Evolutionary conservation across 2,888 invertebrate species (phyloP), one percentile per base, ranked within the genome.

Genomic region (Diaphora mendica): DNA sequence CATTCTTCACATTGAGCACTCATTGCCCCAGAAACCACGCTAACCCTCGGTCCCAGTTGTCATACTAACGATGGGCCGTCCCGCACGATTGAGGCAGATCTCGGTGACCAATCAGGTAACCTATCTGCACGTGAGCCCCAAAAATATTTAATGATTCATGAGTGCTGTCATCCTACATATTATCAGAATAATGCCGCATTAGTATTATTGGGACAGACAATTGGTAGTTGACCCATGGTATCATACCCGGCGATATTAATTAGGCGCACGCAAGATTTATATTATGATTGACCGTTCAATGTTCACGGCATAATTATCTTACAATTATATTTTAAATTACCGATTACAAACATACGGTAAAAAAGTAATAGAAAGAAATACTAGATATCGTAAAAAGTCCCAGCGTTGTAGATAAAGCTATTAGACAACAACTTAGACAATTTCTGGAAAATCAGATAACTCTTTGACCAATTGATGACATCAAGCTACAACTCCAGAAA

Each of bases 211-310:
- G 51, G n/a, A 35, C 39, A 33, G 23, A 65, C 74, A 71, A 75
- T 71, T 75, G 74, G 33, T 59, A 59, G 42, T 71, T 75, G 71
- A 75, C 68, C 68, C 64, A 59, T 55, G 71, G 62, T 8, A 71
- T 51, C 64, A 42, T 23, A 9, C 23, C 39, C 55, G 20, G 62
- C 26, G 64, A 68, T 64, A 26, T 30, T 51, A 68, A 71, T 71
- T 71, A 62, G 62, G 30, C 26, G 39, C 51, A 55, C 66, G 11
- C 62, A 9, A 44, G 13, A 72, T 23, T 68, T 23, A 35, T 42
- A 64, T 30, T 30, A 44, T n/a, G 67, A 72, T 67, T 44, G 67
- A 68, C 68, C 2, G 30, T n/a, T 42, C 35, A 51, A 51, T 55
- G 64, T 70, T 64, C 35, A 39, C 4, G 39, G 59, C 59, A 11